phyloP scores from a whole-genome alignment of 2,888 invertebrate species.

The Heliconius hortense region DNA sequence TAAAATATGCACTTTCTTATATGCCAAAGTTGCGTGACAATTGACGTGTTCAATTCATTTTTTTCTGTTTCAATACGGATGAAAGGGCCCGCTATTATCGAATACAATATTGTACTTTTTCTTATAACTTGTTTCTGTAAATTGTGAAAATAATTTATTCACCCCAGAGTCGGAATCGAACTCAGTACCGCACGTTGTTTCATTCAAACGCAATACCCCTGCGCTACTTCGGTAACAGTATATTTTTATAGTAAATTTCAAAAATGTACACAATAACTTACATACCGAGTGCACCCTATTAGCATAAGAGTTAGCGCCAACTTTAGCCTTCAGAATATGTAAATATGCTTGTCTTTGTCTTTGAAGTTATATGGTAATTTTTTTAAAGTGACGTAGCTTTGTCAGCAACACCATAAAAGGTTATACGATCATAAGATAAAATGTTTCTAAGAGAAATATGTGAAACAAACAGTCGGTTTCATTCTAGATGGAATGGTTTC shows the following conservation, averaged over 20 bases:
- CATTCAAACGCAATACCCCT: too few relatives aligned
- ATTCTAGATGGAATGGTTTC: neutral
- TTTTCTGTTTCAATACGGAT: neutral
- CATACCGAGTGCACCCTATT: neutral
- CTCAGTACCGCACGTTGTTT: too few relatives aligned
- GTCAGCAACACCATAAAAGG: neutral
- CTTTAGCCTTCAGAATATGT: conserved; percentile 19
- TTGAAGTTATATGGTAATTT: conserved; percentile 18
- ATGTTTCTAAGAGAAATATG: conserved; percentile 4
- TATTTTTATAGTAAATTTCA: neutral
- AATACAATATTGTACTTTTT: too few relatives aligned
- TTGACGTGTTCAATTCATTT: neutral
- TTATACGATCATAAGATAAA: neutral
- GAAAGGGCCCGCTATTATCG: too few relatives aligned
- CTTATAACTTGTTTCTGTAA: too few relatives aligned
- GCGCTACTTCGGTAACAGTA: neutral
- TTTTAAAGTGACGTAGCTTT: neutral
- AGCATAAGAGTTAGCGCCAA: neutral
- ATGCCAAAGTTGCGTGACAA: too few relatives aligned
- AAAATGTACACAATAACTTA: neutral
- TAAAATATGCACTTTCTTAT: too few relatives aligned
- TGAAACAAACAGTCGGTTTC: neutral
- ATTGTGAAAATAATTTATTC: too few relatives aligned
- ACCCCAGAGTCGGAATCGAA: too few relatives aligned
- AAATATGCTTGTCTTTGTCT: conserved; percentile 17